phyloP scores from a whole-genome alignment of 2,888 invertebrate genomes.

The Sepiola atlantica region DNA sequence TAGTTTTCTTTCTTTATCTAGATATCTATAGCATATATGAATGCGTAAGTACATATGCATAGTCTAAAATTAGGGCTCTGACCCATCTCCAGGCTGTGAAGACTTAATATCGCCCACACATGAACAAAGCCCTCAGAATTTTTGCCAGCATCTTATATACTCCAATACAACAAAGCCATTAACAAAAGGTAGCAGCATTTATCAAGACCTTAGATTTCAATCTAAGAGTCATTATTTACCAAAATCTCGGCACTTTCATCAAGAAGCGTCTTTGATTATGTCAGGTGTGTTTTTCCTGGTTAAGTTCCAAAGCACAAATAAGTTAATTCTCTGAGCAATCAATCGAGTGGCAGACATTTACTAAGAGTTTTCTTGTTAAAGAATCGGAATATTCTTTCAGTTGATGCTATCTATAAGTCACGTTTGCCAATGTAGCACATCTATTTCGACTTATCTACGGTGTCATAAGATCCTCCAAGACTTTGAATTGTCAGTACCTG shows the following conservation, averaged over 20 bases:
- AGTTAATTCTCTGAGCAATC: background rate
- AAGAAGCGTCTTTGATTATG: background rate
- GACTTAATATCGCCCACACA: too few relatives aligned
- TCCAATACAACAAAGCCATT: too few relatives aligned
- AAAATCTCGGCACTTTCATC: background rate
- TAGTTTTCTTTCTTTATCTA: too few relatives aligned
- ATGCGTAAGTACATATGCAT: too few relatives aligned
- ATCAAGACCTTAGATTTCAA: background rate
- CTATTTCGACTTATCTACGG: background rate
- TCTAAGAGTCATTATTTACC: background rate
- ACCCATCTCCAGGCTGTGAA: too few relatives aligned
- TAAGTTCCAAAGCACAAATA: background rate
- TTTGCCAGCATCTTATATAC: too few relatives aligned
- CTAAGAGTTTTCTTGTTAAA: constrained; percentile 15
- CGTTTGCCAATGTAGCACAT: background rate
- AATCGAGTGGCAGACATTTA: background rate
- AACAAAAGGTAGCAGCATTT: too few relatives aligned
- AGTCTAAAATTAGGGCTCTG: too few relatives aligned
- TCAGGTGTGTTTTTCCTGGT: background rate
- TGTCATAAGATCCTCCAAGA: background rate
- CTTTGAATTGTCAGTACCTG: background rate
- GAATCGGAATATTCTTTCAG: background rate
- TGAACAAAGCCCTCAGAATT: too few relatives aligned
- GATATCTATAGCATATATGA: too few relatives aligned
- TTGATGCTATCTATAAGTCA: background rate